Conservation (phyloP, 2,797 vertebrate genomes). For the Ciconia nigra region DNA sequence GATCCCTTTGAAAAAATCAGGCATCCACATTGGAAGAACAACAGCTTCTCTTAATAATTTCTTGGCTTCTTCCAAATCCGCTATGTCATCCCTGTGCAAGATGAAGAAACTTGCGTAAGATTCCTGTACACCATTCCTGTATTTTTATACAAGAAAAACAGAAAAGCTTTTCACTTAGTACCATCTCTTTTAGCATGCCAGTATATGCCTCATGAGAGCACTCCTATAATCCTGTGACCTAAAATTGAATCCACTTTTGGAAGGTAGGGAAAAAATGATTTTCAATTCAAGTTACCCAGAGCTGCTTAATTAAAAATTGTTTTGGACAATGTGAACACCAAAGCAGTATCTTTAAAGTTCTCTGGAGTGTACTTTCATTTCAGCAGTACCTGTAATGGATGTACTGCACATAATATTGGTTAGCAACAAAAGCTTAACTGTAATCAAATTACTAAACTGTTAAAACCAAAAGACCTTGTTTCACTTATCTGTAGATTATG, state of each 20-base stretch:
- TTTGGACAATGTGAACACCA: conserved; percentile 1
- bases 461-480: neutral
- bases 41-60: conserved; percentile 96
- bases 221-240: neutral
- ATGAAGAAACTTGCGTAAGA: conserved; percentile 2
- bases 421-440: conserved; percentile 14
- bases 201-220: neutral
- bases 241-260: neutral
- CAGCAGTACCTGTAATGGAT: neutral
- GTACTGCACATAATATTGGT: neutral
- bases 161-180: neutral
- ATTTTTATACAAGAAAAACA: neutral
- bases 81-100: conserved; percentile 90
- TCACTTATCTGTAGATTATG: neutral
- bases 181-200: neutral
- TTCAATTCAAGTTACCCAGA: neutral
- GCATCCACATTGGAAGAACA: conserved; percentile 99
- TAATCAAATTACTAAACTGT: conserved; percentile 5
- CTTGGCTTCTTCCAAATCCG: conserved; percentile 97
- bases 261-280: neutral
- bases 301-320: conserved; percentile 49
- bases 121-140: neutral
- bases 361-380: neutral
- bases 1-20: conserved; percentile 98
- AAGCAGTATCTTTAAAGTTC: conserved; percentile 3